These are phyloP conservation scores for Adelges cooleyi DNA, from an alignment of 1,140 invertebrate genomes.

Conservation along the genomic window DNA sequence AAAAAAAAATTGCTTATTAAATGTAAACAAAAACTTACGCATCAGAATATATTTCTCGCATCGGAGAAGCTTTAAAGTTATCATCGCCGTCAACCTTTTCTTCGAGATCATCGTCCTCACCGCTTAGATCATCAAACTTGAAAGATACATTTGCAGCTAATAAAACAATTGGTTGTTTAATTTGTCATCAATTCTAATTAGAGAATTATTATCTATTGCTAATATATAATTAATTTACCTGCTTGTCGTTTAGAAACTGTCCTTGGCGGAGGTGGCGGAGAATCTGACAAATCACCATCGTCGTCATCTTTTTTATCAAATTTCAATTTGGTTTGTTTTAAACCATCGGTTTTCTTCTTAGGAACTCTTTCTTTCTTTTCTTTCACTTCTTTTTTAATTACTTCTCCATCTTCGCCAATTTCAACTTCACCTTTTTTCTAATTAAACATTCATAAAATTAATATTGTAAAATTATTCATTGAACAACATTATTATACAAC, in stretches of 20 bases:
- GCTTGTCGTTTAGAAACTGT: conserved; percentile 3
- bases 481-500: too few relatives aligned
- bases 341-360: conserved; percentile 16
- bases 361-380: not conserved
- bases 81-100: not conserved
- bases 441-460: not conserved
- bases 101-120: not conserved
- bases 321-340: conserved; percentile 21
- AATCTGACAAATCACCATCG: not conserved
- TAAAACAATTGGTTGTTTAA: not conserved
- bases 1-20: too few relatives aligned
- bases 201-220: not conserved
- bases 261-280: not conserved
- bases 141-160: conserved; percentile 28
- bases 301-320: not conserved
- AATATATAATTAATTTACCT: not conserved
- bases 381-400: conserved; percentile 14
- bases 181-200: not conserved
- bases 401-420: conserved; percentile 7
- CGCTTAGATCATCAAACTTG: not conserved
- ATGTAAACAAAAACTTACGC: conserved; percentile 11
- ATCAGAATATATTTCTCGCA: not conserved
- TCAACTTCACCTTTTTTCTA: conserved; percentile 28
- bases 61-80: conserved; percentile 5
- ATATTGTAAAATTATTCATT: not conserved